Percentiles rank a stretch among this genome's conserved stretches.
Conservation (phyloP, 2,113 vertebrate species). For the Laticauda laticaudata region DNA sequence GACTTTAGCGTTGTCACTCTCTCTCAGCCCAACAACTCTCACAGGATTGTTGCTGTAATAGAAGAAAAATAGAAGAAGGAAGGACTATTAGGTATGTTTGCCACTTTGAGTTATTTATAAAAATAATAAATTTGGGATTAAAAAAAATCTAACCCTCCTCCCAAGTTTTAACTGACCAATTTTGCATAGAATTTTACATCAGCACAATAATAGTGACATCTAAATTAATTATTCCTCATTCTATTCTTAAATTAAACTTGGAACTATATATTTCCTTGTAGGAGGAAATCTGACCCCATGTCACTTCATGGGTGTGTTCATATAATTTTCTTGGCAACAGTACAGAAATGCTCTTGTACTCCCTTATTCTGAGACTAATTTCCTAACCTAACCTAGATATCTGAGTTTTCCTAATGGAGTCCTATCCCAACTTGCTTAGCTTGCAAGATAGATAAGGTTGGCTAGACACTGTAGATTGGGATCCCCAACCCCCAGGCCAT, state of each 20-base stretch:
- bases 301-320: neutral
- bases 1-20: neutral
- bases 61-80: neutral
- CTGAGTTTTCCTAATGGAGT: neutral
- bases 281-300: neutral
- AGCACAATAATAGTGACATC: conserved; percentile 20
- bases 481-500: too few species aligned
- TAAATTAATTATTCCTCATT: neutral
- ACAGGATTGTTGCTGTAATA: neutral
- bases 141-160: neutral
- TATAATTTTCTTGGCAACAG: neutral
- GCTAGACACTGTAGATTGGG: neutral
- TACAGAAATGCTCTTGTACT: neutral
- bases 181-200: conserved; percentile 43
- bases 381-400: neutral
- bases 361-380: neutral
- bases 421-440: neutral
- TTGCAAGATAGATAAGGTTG: neutral
- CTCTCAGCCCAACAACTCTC: neutral
- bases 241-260: neutral
- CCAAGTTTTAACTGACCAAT: conserved; percentile 48
- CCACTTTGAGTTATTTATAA: neutral
- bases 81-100: neutral
- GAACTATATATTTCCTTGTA: neutral
- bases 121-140: neutral